Conservation (phyloP, 2,113 vertebrate species). For the Dromiciops gliroides region DNA sequence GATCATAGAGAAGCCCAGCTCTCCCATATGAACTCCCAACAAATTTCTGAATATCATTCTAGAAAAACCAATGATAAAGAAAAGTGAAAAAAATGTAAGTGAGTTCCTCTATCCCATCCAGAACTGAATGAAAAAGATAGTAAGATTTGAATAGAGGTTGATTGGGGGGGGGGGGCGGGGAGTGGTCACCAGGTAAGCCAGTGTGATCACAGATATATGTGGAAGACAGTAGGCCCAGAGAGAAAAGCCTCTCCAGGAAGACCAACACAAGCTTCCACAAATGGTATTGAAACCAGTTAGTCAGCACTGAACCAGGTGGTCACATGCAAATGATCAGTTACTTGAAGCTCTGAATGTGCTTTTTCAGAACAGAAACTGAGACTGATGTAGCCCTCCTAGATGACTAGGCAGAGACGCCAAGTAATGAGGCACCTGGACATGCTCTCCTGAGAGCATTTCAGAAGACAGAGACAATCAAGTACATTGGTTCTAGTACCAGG, state of each 20-base stretch:
- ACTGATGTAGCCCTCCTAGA: too few species aligned
- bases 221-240: not conserved
- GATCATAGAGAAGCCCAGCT: not conserved
- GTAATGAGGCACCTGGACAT: too few species aligned
- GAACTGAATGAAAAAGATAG: not conserved
- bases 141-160: not conserved
- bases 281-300: too few species aligned
- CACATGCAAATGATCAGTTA: too few species aligned
- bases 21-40: not conserved
- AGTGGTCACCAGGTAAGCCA: not conserved
- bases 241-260: not conserved
- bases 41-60: not conserved
- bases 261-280: not conserved
- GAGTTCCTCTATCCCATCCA: not conserved
- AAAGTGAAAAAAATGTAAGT: not conserved
- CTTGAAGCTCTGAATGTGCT: too few species aligned
- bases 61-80: not conserved
- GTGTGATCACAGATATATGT: not conserved
- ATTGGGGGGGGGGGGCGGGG: too few species aligned
- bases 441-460: too few species aligned
- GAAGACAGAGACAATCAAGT: too few species aligned
- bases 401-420: too few species aligned
- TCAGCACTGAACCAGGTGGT: too few species aligned
- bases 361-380: too few species aligned
- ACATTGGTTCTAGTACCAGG: too few species aligned